Evolutionary conservation across 2,888 invertebrate genomes (phyloP).

Genomic region (Euzetes globulus): DNA sequence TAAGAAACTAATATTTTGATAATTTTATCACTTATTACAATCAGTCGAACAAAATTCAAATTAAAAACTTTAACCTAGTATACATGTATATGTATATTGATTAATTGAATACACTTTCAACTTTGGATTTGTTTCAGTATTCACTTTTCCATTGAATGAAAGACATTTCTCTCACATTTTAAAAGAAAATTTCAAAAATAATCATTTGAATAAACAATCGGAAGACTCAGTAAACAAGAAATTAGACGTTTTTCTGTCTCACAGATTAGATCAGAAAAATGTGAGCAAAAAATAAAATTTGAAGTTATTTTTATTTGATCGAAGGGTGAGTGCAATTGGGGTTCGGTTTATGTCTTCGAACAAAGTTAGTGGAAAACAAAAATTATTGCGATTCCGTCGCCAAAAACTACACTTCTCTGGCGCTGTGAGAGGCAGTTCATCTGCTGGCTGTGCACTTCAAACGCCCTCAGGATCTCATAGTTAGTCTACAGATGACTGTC

Average conservation of each 20-base stretch:
- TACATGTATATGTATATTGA: too few relatives aligned
- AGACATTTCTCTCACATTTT: too few relatives aligned
- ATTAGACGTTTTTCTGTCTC: not conserved
- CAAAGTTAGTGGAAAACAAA: not conserved
- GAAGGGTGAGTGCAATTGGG: constrained; percentile 3
- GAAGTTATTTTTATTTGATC: constrained; percentile 5
- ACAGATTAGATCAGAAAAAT: constrained; percentile 1
- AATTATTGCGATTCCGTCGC: constrained; percentile 16
- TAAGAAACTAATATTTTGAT: too few relatives aligned
- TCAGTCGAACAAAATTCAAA: too few relatives aligned
- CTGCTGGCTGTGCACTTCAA: not conserved
- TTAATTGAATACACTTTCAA: too few relatives aligned
- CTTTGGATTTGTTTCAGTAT: too few relatives aligned
- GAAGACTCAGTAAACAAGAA: not conserved
- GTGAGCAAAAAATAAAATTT: not conserved
- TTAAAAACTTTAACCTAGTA: too few relatives aligned
- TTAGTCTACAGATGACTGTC: constrained; percentile 20
- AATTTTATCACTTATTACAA: too few relatives aligned
- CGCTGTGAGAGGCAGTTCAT: not conserved
- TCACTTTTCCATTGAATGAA: too few relatives aligned
- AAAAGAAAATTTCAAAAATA: not conserved
- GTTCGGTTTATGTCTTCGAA: not conserved
- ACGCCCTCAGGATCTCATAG: not conserved
- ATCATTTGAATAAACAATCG: not conserved
- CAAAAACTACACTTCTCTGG: not conserved